phyloP scores from a whole-genome alignment of 92 coral and sea anemone species.

The Palythoa grandis region DNA sequence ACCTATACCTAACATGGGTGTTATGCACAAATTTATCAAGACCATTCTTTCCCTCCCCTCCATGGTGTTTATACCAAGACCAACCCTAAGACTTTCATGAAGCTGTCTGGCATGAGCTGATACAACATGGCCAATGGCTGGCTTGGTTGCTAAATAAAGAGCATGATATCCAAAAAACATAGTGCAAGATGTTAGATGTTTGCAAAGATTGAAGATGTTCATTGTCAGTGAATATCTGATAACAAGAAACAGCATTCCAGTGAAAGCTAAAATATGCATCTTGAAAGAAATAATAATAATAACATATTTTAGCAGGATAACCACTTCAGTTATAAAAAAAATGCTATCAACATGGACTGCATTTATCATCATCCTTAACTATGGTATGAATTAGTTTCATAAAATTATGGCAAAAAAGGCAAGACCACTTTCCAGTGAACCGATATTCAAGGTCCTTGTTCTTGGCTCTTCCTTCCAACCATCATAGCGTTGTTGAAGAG shows the following conservation, averaged over 20 bases:
- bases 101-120: not conserved
- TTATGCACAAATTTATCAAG: not conserved
- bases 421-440: not conserved
- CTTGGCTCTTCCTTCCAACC: not conserved
- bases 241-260: slow-evolving; percentile 52
- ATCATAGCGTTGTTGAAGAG: too few species aligned
- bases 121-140: slow-evolving; percentile 10
- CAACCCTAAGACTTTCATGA: not conserved
- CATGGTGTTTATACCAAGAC: not conserved
- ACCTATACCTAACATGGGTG: not conserved
- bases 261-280: not conserved
- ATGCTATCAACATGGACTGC: too few species aligned
- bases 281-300: too few species aligned
- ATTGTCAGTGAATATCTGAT: slow-evolving; percentile 26
- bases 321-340: too few species aligned
- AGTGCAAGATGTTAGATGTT: not conserved
- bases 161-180: not conserved
- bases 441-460: too few species aligned
- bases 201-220: slow-evolving; percentile 5
- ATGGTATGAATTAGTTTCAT: not conserved
- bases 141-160: not conserved
- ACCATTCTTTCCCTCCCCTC: slow-evolving; percentile 6
- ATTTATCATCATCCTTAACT: slow-evolving; percentile 8
- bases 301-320: too few species aligned
- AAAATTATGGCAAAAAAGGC: too few species aligned